Evolutionary conservation across 2,113 vertebrate genomes (phyloP), one percentile per base, ranked within the genome.

Genomic region (Okapia johnstoni): DNA sequence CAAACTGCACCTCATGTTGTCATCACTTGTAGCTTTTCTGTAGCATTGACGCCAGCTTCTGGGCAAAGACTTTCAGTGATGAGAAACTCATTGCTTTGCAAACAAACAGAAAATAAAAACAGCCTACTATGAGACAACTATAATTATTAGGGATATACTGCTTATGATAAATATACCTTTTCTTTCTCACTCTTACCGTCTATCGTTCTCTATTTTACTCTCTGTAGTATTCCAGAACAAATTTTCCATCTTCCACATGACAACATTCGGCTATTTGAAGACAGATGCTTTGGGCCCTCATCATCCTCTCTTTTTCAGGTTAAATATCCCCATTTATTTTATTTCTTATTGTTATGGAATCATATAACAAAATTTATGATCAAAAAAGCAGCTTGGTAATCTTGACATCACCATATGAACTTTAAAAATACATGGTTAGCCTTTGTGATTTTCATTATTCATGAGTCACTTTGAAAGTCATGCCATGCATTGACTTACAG

Each of bases 1-100:
- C 26, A 52, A 16, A 2, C 9, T n/a, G 12, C 5, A 11, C 8
- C 50, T 48, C 6, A 23, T 1, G 0, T 21, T 52, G 48, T 6
- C 66, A 54, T 7, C 10, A 28, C 6, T 5, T 83, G 36, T 50
- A 66, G 8, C 17, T 55, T 76, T 30, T 76, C 60, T 33, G 36
- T 54, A 19, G 73, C 21, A 2, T 3, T 26, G 8, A 57, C 14
- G 25, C 16, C 1, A 63, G 30, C 23, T 23, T 77, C 46, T 30
- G 1, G 3, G 4, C 1, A 2, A 63, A 46, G 60, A 66, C 43
- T 81, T 28, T 55, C 58, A 50, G 15, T 52, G 26, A 48, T 54
- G 28, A 60, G 30, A 23, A 93, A 9, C 15, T 17, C 55, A 26
- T 19, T 77, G 23, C 50, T 89, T 93, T 63, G 30, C 28, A 95